Evolutionary conservation across 2,113 vertebrate species (phyloP).

Genomic region (Podilymbus podiceps): DNA sequence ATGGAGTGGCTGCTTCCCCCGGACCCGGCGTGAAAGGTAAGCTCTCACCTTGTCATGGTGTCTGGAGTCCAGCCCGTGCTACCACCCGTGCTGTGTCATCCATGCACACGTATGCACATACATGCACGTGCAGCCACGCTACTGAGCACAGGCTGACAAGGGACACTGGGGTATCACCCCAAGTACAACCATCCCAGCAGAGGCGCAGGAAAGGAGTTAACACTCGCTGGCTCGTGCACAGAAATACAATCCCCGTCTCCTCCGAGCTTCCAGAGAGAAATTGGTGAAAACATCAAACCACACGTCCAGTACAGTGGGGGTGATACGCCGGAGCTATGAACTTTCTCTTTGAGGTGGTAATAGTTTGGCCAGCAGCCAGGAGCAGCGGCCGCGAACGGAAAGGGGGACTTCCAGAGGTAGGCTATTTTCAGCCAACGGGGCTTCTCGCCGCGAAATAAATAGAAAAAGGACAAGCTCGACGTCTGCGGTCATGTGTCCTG

Average conservation of each 20-base stretch:
- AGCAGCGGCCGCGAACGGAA: background rate
- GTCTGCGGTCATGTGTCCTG: constrained; percentile 35
- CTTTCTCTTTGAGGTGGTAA: constrained; percentile 49
- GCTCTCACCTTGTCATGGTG: background rate
- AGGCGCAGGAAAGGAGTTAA: background rate
- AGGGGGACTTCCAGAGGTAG: constrained; percentile 56
- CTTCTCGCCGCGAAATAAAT: constrained; percentile 29
- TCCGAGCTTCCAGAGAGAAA: background rate
- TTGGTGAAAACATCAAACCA: background rate
- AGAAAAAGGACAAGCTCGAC: background rate
- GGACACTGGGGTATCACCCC: background rate
- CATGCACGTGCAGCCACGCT: accelerated
- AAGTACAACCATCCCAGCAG: background rate
- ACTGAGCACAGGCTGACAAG: accelerated
- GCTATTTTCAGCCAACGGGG: constrained; percentile 64
- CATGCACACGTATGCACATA: accelerated
- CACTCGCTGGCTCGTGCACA: background rate
- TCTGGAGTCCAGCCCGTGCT: background rate
- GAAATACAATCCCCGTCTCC: background rate
- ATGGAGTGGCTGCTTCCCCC: background rate
- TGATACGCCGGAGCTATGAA: background rate
- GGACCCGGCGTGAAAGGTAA: background rate
- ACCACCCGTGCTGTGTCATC: background rate
- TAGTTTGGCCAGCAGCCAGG: constrained; percentile 47
- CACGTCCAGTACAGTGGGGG: background rate